Percentiles rank a stretch among this genome's conserved stretches.
phyloP scores from a whole-genome alignment of 2,113 vertebrate genomes.

The Phrynosoma blainvillii region DNA sequence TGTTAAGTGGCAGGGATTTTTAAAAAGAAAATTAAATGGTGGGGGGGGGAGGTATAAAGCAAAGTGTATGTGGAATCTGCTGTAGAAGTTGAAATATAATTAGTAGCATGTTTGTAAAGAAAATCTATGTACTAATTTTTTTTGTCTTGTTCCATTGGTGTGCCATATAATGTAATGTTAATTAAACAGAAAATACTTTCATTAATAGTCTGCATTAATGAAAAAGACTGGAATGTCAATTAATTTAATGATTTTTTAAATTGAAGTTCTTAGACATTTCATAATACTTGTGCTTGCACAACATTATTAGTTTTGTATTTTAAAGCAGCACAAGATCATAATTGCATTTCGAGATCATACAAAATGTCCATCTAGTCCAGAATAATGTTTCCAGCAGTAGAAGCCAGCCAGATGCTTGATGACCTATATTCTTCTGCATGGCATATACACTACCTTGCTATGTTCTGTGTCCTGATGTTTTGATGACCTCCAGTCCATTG shows the following conservation, averaged over 20 bases:
- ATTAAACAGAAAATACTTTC: neutral
- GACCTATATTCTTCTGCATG: neutral
- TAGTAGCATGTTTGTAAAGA: neutral
- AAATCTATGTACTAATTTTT: neutral
- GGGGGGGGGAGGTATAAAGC: conserved; percentile 1
- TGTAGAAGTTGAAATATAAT: neutral
- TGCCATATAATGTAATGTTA: neutral
- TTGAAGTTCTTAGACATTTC: too few relatives aligned
- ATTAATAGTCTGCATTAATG: neutral
- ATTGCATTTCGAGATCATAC: neutral
- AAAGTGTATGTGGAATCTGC: neutral
- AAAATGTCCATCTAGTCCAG: neutral
- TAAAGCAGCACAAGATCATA: neutral
- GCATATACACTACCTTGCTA: neutral
- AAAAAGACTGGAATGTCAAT: neutral
- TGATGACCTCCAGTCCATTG: neutral
- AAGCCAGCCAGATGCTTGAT: neutral
- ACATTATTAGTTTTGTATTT: neutral
- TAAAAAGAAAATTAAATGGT: conserved; percentile 20
- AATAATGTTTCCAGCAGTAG: neutral
- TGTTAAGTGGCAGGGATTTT: conserved; percentile 49
- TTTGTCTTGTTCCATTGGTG: neutral
- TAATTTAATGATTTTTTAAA: neutral
- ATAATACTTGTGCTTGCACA: neutral
- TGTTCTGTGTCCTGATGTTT: neutral